A percentile compares a stretch with the other conserved stretches of the same genome.
phyloP scores from a whole-genome alignment of 2,113 vertebrate genomes.

The Corythornis vintsioides region DNA sequence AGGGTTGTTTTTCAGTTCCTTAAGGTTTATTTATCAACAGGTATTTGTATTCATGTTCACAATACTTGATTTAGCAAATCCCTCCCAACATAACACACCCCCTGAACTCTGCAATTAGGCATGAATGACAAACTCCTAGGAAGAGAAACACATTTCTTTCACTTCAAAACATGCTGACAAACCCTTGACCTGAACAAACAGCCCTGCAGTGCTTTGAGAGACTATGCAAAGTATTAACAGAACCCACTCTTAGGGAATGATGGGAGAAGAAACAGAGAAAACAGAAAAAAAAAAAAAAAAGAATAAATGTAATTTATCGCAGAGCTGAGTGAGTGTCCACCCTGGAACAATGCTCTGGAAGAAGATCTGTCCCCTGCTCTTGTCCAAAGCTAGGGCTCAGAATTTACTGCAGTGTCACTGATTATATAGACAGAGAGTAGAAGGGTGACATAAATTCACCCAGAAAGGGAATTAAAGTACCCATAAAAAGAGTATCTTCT shows the following conservation, averaged over 20 bases:
- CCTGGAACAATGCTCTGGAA: not conserved
- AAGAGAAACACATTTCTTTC: not conserved
- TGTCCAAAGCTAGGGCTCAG: not conserved
- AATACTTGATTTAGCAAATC: slow-evolving; percentile 8
- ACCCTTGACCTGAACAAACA: not conserved
- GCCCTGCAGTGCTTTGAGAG: not conserved
- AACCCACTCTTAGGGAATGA: not conserved
- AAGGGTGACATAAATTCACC: slow-evolving; percentile 26
- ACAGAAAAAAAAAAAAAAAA: not conserved
- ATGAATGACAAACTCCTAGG: not conserved
- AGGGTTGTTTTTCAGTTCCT: not conserved
- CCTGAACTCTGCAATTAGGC: not conserved
- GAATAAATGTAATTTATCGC: not conserved
- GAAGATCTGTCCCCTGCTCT: not conserved
- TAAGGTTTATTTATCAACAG: not conserved
- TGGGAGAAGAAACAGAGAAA: not conserved
- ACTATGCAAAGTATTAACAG: not conserved
- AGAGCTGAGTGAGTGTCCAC: not conserved
- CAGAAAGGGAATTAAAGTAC: not conserved
- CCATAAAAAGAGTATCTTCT: not conserved
- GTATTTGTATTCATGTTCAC: not conserved
- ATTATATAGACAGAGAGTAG: not conserved
- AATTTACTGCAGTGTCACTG: not conserved
- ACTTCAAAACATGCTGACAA: not conserved
- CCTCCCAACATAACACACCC: not conserved